Evolutionary conservation across 2,888 invertebrate genomes (phyloP).

Genomic region (Lochmaea capreae): DNA sequence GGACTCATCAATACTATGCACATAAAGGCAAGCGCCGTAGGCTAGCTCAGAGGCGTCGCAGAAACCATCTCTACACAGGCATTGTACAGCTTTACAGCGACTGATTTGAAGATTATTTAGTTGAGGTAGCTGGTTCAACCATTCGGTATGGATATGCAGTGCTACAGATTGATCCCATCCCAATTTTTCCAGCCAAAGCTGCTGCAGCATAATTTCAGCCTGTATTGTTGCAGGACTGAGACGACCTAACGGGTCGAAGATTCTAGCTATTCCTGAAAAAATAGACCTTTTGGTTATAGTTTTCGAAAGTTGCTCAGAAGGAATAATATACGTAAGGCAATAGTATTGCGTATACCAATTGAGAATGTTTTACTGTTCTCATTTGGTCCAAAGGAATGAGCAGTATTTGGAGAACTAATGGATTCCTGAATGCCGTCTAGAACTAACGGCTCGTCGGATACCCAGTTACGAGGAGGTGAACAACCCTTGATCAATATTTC

Average conservation of each 20-base stretch:
- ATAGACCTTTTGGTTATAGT: too few species aligned
- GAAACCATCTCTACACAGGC: neutral
- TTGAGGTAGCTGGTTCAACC: neutral
- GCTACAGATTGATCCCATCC: constrained; percentile 1
- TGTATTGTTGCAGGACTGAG: too few species aligned
- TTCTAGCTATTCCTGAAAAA: too few species aligned
- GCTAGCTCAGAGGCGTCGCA: neutral
- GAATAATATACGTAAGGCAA: neutral
- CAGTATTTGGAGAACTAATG: neutral
- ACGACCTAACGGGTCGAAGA: too few species aligned
- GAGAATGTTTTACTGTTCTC: constrained; percentile 1
- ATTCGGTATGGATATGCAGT: neutral
- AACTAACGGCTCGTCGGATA: too few species aligned
- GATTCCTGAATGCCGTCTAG: too few species aligned
- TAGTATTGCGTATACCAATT: neutral
- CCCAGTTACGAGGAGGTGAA: too few species aligned
- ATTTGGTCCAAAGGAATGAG: neutral
- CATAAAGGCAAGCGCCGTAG: neutral
- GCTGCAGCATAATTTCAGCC: too few species aligned
- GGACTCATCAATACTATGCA: too few species aligned
- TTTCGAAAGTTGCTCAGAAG: neutral
- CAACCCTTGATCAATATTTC: too few species aligned
- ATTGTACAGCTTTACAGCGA: neutral
- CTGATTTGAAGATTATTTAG: neutral
- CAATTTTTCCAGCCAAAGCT: too few species aligned